Conservation (phyloP, 2,888 invertebrate species). For the Drosophila koepferae region DNA sequence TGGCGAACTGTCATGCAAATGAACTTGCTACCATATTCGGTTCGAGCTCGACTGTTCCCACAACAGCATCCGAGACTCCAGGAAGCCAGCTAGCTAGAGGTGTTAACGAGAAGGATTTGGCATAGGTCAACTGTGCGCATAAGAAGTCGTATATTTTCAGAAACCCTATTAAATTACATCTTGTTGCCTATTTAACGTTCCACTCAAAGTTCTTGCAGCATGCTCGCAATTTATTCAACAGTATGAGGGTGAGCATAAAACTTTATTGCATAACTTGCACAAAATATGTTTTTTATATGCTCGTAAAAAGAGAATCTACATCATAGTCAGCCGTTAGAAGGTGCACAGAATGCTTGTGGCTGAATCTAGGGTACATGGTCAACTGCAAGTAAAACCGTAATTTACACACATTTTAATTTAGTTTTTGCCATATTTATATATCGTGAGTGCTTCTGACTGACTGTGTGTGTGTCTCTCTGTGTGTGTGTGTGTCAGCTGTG, state of each 20-base stretch:
- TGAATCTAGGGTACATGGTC: slow-evolving; percentile 23
- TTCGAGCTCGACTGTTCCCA: slow-evolving; percentile 6
- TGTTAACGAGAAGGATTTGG: slow-evolving; percentile 58
- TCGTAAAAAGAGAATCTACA: slow-evolving; percentile 59
- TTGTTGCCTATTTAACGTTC: slow-evolving; percentile 30
- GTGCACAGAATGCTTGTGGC: not conserved
- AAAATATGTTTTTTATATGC: slow-evolving; percentile 59
- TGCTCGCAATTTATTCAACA: slow-evolving; percentile 75
- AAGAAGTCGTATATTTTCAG: slow-evolving; percentile 35
- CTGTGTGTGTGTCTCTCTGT: not conserved
- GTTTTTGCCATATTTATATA: slow-evolving; percentile 25
- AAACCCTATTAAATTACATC: slow-evolving; percentile 32
- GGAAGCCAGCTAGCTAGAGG: slow-evolving; percentile 37
- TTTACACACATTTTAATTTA: slow-evolving; percentile 67
- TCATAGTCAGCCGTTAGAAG: slow-evolving; percentile 10
- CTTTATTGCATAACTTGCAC: slow-evolving; percentile 72
- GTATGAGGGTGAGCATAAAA: slow-evolving; percentile 67
- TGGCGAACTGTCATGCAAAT: slow-evolving; percentile 63
- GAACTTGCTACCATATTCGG: slow-evolving; percentile 34
- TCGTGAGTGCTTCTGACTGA: slow-evolving; percentile 2
- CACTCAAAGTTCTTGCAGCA: slow-evolving; percentile 35
- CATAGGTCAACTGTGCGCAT: slow-evolving; percentile 32
- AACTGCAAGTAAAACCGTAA: slow-evolving; percentile 55
- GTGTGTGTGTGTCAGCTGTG: slow-evolving; percentile 13
- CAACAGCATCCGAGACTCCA: slow-evolving; percentile 33